A percentile compares a stretch with the other conserved stretches of the same genome.
These are phyloP conservation scores for Echinarachnius parma DNA, from an alignment of 53 echinoderm and acorn worm species.

Conservation along the genomic window DNA sequence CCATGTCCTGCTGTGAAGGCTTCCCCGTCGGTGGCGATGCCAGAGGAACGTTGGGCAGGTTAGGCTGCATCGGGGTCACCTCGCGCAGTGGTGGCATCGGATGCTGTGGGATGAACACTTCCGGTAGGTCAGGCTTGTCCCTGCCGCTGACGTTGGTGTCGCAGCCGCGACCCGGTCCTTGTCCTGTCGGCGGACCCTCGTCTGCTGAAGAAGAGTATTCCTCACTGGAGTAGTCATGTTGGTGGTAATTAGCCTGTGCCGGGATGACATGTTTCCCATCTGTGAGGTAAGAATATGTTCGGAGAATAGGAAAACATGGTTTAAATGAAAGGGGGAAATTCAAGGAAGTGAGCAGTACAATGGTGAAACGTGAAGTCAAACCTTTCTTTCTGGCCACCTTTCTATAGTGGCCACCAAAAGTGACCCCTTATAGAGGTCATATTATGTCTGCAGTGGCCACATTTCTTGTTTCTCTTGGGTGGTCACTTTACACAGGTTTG, in stretches of 20 bases:
- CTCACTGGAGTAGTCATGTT: conserved; percentile 20
- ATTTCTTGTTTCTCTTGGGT: too few relatives aligned
- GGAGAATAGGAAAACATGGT: too few relatives aligned
- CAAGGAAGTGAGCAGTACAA: too few relatives aligned
- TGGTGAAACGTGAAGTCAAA: too few relatives aligned
- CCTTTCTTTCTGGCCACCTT: too few relatives aligned
- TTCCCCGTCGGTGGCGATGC: neutral
- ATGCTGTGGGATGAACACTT: conserved; percentile 19
- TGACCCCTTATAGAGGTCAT: too few relatives aligned
- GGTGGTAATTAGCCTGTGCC: neutral
- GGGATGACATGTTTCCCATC: conserved; percentile 30
- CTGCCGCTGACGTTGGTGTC: neutral
- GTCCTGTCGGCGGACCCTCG: neutral
- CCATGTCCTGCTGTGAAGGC: conserved; percentile 20
- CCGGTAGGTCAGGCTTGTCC: neutral
- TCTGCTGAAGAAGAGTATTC: conserved; percentile 12
- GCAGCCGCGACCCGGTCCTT: conserved; percentile 3
- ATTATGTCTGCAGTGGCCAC: too few relatives aligned
- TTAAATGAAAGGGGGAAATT: conserved; percentile 4
- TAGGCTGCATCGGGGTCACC: neutral
- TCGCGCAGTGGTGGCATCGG: conserved; percentile 32
- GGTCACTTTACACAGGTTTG: too few relatives aligned
- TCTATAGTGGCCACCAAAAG: too few relatives aligned
- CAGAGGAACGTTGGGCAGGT: neutral
- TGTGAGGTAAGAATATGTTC: too few relatives aligned